Evolutionary conservation across 2,797 vertebrate genomes (phyloP).

Genomic region (Arnoldichthys spilopterus): DNA sequence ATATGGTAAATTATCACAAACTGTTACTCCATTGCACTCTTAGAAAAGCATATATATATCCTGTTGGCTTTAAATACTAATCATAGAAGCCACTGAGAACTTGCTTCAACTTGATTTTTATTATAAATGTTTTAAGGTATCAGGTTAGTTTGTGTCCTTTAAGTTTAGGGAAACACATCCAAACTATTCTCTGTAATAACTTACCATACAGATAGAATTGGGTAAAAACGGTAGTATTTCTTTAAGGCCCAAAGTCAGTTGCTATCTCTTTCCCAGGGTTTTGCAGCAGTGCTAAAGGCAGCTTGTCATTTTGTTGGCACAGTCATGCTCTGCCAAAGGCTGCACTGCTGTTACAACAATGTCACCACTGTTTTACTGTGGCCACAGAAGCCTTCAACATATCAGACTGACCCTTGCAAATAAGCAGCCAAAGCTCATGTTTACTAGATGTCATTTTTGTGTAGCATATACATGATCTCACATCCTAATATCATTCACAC

Average conservation of each 20-base stretch:
- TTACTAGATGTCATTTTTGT: background rate
- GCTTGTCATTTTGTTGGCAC: conserved; percentile 36
- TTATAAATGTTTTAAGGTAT: background rate
- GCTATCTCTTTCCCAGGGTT: conserved; percentile 14
- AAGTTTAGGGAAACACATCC: no score
- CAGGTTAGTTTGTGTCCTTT: no score
- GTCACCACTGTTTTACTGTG: conserved; percentile 34
- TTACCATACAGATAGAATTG: background rate
- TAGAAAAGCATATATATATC: background rate
- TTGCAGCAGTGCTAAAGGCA: conserved; percentile 30
- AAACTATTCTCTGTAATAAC: no score
- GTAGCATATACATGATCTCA: background rate
- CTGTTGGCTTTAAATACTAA: background rate
- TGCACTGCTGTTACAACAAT: conserved; percentile 38
- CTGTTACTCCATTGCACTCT: background rate
- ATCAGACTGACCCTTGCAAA: conserved; percentile 24
- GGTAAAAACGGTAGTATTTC: background rate
- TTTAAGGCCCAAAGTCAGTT: conserved; percentile 1
- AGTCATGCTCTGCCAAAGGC: conserved; percentile 18
- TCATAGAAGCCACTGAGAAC: background rate
- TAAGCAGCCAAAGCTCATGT: background rate
- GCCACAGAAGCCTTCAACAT: background rate
- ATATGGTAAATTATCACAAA: background rate
- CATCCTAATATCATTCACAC: no score
- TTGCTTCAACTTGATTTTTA: background rate